These are phyloP conservation scores for Yponomeuta sedellus DNA, from an alignment of 2,888 invertebrate genomes.

Conservation along the genomic window DNA sequence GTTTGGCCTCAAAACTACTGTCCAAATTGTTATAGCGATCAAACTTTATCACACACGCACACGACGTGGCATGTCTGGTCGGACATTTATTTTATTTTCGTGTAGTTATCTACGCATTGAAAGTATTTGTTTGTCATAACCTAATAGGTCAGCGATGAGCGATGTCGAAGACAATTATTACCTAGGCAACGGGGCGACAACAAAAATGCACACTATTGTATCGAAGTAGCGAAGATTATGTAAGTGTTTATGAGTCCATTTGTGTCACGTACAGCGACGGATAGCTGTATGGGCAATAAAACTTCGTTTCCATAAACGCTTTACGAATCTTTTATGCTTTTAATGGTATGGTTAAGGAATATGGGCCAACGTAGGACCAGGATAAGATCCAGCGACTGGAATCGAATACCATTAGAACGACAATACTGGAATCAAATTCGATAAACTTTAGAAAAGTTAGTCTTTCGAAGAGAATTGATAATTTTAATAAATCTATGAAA, in stretches of 20 bases:
- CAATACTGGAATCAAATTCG: no score
- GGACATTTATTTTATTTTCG: conserved; percentile 37
- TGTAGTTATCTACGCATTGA: conserved; percentile 32
- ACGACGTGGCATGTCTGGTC: conserved; percentile 39
- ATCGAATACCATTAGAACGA: neutral
- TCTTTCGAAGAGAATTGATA: no score
- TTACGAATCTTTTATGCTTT: conserved; percentile 11
- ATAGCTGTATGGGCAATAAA: conserved; percentile 10
- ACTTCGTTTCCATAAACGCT: conserved; percentile 5
- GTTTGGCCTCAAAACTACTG: conserved; percentile 2
- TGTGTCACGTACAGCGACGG: conserved; percentile 5
- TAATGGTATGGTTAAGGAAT: neutral
- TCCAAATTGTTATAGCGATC: conserved; percentile 11
- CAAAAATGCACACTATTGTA: conserved; percentile 34
- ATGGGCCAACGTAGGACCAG: neutral
- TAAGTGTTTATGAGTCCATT: conserved; percentile 22
- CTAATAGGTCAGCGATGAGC: conserved; percentile 58
- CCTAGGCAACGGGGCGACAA: conserved; percentile 56
- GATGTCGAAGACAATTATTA: conserved; percentile 62
- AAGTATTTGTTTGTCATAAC: conserved; percentile 62
- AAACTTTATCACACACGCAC: conserved; percentile 30
- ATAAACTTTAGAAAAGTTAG: no score
- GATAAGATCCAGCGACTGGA: neutral
- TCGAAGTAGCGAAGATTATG: conserved; percentile 21
- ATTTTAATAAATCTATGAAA: no score